Evolutionary conservation across 2,797 vertebrate species (phyloP).

Genomic region (Enteromius radiatus): DNA sequence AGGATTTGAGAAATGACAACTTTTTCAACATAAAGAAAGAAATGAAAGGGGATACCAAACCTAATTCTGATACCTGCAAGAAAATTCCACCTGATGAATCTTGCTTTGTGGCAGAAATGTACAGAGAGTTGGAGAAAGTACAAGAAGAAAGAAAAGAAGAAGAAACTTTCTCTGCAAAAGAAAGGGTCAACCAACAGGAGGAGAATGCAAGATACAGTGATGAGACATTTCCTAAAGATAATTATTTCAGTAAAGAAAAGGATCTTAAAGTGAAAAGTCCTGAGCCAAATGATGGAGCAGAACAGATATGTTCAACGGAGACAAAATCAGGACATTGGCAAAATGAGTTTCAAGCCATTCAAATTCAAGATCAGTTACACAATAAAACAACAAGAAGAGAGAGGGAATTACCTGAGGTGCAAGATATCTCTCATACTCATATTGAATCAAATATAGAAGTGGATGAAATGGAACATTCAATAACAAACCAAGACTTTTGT

Average conservation of each 20-base stretch:
- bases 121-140: background rate
- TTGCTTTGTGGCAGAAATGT: conserved; percentile 38
- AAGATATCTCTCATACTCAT: conserved; percentile 6
- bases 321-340: background rate
- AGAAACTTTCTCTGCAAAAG: conserved; percentile 45
- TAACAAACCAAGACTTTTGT: conserved; percentile 63
- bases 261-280: background rate
- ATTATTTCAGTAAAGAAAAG: conserved; percentile 19
- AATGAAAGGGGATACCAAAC: background rate
- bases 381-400: conserved; percentile 7
- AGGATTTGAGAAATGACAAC: conserved; percentile 1
- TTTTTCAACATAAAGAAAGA: conserved; percentile 1
- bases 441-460: conserved; percentile 44
- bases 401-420: conserved; percentile 15
- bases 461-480: conserved; percentile 46
- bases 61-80: conserved; percentile 18
- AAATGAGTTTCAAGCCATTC: background rate
- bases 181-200: conserved; percentile 55
- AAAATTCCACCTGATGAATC: conserved; percentile 15
- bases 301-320: background rate
- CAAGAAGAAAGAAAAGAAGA: background rate
- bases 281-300: background rate
- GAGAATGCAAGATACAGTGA: conserved; percentile 46
- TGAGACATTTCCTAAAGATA: conserved; percentile 44
- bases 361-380: conserved; percentile 16